Base-by-base conservation (phyloP, 2,888 invertebrate genomes). In the Rhimphoctona megacephalus region DNA sequence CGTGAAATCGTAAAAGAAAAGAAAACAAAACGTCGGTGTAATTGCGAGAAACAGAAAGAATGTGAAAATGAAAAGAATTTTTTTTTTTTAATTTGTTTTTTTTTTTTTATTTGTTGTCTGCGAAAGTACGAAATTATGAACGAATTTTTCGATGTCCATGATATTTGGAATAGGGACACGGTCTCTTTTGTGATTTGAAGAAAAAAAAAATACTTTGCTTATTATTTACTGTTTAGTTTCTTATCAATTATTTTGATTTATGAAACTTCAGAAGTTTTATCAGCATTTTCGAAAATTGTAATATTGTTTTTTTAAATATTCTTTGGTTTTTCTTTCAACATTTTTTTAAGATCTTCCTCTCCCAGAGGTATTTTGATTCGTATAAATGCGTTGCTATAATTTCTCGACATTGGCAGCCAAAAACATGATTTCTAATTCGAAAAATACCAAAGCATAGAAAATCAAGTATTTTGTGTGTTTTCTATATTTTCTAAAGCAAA, bases 1-100 rank as follows among this genome's bases (percentile, higher is more conserved):
- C 39, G 57, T 46, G 79, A 76, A 74, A 30, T 36, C 33, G 36
- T 39, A 22, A 46, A 61, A 73, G 43, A 2, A 66, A 74, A 57
- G 61, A 72, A 57, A 54, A n/a, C 39, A 22, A 66, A 70, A 74
- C 14, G 70, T 64, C 43, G 43, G 17, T 80, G 70, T 74, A 66
- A 67, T 19, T 5, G 49, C 72, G 73, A 36, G 46, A 61, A 64
- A 33, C 57, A 22, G 9, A 57, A 17, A n/a, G 57, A 70, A 33
- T 69, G 73, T 61, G 70, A 52, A 72, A 49, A 66, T 36, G 33
- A 11, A 19, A n/a, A 22, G n/a, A 8, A 19, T 36, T 73, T 39
- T 8, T 6, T 39, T 39, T 39, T 39, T 39, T 39, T 39, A 39
- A n/a, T n/a, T n/a, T n/a, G n/a, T n/a, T n/a, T n/a, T n/a, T n/a